These are phyloP conservation scores for Melolontha melolontha DNA, from an alignment of 2,888 invertebrate genomes.

Conservation along the genomic window DNA sequence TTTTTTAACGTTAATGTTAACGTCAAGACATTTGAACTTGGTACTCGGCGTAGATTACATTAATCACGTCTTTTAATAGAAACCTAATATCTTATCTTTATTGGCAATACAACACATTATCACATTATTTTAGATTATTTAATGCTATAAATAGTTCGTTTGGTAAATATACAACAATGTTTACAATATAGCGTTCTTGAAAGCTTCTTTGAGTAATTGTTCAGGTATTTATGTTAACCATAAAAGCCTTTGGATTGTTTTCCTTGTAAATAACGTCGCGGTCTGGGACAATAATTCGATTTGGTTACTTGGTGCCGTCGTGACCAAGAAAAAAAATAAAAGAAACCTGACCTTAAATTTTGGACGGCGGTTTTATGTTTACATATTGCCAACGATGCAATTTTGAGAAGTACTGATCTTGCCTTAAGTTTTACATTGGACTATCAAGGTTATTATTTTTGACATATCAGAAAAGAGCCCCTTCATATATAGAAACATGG, in stretches of 20 bases:
- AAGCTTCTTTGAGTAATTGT: background rate
- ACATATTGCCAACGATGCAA: too few species aligned
- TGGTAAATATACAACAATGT: background rate
- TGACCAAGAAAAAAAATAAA: too few species aligned
- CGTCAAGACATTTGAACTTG: constrained; percentile 16
- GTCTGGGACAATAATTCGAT: too few species aligned
- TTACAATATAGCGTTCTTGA: background rate
- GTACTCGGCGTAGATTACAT: background rate
- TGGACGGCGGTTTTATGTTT: too few species aligned
- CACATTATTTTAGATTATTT: constrained; percentile 2
- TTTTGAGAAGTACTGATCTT: background rate
- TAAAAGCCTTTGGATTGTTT: too few species aligned
- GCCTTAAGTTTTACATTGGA: too few species aligned
- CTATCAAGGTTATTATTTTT: too few species aligned
- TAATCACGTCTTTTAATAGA: constrained; percentile 23
- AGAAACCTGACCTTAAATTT: too few species aligned
- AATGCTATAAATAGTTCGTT: constrained; percentile 7
- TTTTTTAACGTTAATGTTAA: background rate
- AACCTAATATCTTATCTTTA: constrained; percentile 13
- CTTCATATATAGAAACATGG: too few species aligned
- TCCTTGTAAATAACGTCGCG: too few species aligned
- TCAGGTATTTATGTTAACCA: background rate
- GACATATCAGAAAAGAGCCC: too few species aligned
- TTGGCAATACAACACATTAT: background rate
- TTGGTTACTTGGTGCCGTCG: too few species aligned